Evolutionary conservation across 1,140 invertebrate species (phyloP), one percentile per base, ranked within the genome.

Genomic region (Euschistus heros): DNA sequence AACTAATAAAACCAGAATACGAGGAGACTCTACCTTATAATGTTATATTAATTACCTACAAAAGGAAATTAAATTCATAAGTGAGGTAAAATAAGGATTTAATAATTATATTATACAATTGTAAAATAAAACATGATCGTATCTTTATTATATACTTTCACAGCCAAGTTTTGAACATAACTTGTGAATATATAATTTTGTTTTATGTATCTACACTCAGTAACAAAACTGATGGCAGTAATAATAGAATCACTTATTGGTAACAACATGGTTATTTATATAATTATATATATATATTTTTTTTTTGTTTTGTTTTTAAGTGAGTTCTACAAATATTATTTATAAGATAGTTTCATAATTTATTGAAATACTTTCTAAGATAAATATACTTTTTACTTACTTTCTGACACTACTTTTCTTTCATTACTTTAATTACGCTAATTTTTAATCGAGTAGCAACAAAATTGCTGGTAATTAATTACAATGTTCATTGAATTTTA

Each of bases 81-180:
- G 13, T 37, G 33, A 37, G 33, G 33, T 37, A 37, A 37, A 1
- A 37, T 37, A 37, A 6, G 33, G 13, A 37, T 6, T 37, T 37
- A 6, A 37, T 6, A 24, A 57, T 26, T 27, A 22, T 5, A 57
- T 14, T 22, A 22, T 52, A 57, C 18, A 27, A 57, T 27, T 57
- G 10, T 26, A 57, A 57, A 57, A 57, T 57, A 57, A 57, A 57
- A 57, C 22, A 57, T 27, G 24, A 57, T 26, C 15, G 15, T 57
- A 57, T 57, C 15, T 57, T 57, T 24, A 62, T 62, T 57, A 59
- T 65, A 61, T 27, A 66, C 14, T 66, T 57, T 66, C 64, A 66
- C 64, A 66, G 64, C 64, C 64, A 57, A 66, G 64, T 55, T 66
- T 66, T 66, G 64, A 66, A 66, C 64, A 66, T 66, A 66, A 66